phyloP scores from a whole-genome alignment of 2,888 invertebrate species.

The Elysia crispata region DNA sequence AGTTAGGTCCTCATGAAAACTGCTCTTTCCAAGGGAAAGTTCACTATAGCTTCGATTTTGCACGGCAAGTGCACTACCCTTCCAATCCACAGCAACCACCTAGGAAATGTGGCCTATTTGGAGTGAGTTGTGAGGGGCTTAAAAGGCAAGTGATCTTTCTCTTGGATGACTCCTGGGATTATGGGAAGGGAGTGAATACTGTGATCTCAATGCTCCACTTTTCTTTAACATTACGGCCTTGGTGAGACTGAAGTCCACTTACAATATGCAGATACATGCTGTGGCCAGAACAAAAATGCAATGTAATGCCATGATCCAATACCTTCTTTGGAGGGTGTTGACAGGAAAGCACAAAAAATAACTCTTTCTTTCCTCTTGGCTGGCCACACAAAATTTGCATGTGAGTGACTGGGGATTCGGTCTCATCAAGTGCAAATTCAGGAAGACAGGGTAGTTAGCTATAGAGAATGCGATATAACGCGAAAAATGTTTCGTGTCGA shows the following conservation, averaged over 20 bases:
- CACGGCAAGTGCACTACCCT: too few relatives aligned
- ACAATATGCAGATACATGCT: slow-evolving; percentile 25
- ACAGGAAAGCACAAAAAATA: slow-evolving; percentile 39
- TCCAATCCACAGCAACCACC: too few relatives aligned
- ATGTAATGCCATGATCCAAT: slow-evolving; percentile 20
- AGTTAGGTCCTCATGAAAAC: too few relatives aligned
- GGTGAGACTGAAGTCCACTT: slow-evolving; percentile 5
- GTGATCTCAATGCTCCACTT: slow-evolving; percentile 31
- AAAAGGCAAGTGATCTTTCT: not conserved
- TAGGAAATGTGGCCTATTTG: slow-evolving; percentile 59
- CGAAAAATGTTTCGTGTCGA: too few relatives aligned
- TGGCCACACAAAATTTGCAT: slow-evolving; percentile 52
- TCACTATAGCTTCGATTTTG: too few relatives aligned
- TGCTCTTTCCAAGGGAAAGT: too few relatives aligned
- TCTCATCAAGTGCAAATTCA: not conserved
- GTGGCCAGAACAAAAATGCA: slow-evolving; percentile 31
- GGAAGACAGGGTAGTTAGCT: too few relatives aligned
- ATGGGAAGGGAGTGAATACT: not conserved
- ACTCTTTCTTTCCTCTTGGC: slow-evolving; percentile 2
- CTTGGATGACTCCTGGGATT: slow-evolving; percentile 1
- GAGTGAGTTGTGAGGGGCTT: slow-evolving; percentile 51
- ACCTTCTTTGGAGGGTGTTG: slow-evolving; percentile 38
- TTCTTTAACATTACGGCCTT: slow-evolving; percentile 18
- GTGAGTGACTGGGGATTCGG: slow-evolving; percentile 13
- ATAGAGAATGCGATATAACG: too few relatives aligned